Evolutionary conservation across 2,888 invertebrate genomes (phyloP), one percentile per base, ranked within the genome.

Genomic region (Agriopis aurantiaria): DNA sequence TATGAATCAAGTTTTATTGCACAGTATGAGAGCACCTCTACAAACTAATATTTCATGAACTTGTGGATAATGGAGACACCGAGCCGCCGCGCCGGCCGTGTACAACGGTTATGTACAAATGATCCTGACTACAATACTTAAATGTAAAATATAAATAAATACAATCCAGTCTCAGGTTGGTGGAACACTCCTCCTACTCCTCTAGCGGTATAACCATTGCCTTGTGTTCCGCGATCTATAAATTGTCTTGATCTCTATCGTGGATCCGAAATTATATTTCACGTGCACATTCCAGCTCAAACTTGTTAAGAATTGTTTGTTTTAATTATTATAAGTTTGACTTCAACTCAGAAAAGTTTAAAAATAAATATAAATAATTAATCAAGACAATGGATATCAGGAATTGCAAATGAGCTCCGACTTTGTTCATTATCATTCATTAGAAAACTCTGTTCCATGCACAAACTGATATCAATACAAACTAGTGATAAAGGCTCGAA

Each of bases 81-180:
- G 41, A 43, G n/a, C 51, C 56, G 43, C 11, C 55, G 41, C 14
- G n/a, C 51, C 56, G 43, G 3, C 43, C 73, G 69, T 73, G 68
- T 75, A 78, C 74, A 60, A 75, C 68, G 0, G 70, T 65, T 65
- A 81, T 62, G 62, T 74, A 78, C 67, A 71, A 72, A 77, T 55
- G 40, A 62, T 57, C 6, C 9, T 51, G 45, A 63, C 40, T 41
- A 63, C 53, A 58, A 57, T 61, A 65, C 43, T 68, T 59, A 7
- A 48, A 71, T 73, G 76, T 68, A 76, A 78, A 83, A 80, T 80
- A 81, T 79, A 78, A 84, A 80, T 75, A 80, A 82, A 82, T 80
- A 70, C 17, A 62, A 78, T 69, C 78, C 87, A 88, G 88, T 87
- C 87, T 87, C 83, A 78, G 79, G 71, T 75, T 81, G 82, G 87